Evolutionary conservation across 2,888 invertebrate genomes (phyloP).

Genomic region (Agriotes lineatus): DNA sequence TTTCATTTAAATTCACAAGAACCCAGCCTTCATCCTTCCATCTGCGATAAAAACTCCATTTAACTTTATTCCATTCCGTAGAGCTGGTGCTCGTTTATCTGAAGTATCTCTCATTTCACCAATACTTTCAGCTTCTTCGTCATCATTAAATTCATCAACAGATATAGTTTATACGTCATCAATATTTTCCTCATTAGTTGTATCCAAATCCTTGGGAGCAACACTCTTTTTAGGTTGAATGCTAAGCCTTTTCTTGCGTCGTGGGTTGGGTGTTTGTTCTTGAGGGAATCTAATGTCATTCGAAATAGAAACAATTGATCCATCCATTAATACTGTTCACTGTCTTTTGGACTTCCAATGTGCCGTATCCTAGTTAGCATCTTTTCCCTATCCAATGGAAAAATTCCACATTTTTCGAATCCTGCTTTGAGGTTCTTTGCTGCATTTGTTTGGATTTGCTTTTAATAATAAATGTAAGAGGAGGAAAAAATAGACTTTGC

Average conservation of each 20-base stretch:
- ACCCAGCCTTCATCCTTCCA: too few species aligned
- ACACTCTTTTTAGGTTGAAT: not conserved
- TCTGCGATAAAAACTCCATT: not conserved
- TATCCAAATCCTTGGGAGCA: not conserved
- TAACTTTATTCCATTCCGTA: not conserved
- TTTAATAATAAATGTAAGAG: not conserved
- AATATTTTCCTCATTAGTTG: too few species aligned
- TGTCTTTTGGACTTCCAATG: not conserved
- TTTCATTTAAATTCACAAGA: not conserved
- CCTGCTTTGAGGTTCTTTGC: not conserved
- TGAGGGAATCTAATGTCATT: not conserved
- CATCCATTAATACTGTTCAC: not conserved
- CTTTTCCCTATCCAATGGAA: not conserved
- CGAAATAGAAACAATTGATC: not conserved
- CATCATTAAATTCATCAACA: too few species aligned
- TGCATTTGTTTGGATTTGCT: not conserved
- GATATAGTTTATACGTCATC: too few species aligned
- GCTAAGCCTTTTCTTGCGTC: not conserved
- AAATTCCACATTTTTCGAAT: not conserved
- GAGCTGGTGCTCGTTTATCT: not conserved
- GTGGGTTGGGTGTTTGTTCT: not conserved
- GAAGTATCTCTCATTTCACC: too few species aligned
- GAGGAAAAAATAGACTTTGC: not conserved
- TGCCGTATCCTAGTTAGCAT: not conserved
- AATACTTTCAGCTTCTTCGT: too few species aligned